Evolutionary conservation across 2,888 invertebrate genomes (phyloP).

Genomic region (Polydrusus tereticollis): DNA sequence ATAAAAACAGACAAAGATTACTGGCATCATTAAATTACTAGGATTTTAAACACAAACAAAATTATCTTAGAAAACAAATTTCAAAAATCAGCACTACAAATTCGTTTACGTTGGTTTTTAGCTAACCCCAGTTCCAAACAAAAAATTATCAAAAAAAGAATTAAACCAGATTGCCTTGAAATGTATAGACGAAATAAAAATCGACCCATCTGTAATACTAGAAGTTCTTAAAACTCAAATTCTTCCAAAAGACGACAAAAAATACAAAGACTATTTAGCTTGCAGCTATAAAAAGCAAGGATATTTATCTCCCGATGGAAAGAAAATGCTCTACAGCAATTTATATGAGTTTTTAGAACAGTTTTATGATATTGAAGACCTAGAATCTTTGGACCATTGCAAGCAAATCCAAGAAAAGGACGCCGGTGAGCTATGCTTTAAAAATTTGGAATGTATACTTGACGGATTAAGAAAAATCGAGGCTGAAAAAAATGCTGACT

Average conservation of each 20-base stretch:
- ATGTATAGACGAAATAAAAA: constrained; percentile 56
- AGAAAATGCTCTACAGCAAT: constrained; percentile 56
- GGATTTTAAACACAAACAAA: too few relatives aligned
- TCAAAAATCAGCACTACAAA: too few relatives aligned
- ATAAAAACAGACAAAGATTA: too few relatives aligned
- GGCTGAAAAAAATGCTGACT: background rate
- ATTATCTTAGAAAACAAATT: too few relatives aligned
- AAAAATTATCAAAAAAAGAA: constrained; percentile 30
- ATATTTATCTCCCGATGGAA: constrained; percentile 56
- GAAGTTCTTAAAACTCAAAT: constrained; percentile 49
- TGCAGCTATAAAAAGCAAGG: constrained; percentile 62
- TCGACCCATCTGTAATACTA: constrained; percentile 53
- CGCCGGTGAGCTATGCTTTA: constrained; percentile 53
- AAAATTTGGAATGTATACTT: constrained; percentile 53
- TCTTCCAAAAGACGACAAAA: constrained; percentile 49
- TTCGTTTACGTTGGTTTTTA: too few relatives aligned
- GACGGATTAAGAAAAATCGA: constrained; percentile 28
- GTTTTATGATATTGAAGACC: constrained; percentile 51
- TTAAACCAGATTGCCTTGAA: constrained; percentile 50
- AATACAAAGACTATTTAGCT: constrained; percentile 57
- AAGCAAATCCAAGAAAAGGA: constrained; percentile 41
- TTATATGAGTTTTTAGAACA: constrained; percentile 54
- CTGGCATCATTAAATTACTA: too few relatives aligned
- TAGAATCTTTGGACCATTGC: constrained; percentile 50
- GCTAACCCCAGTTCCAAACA: constrained; percentile 32